phyloP scores from a whole-genome alignment of 2,113 vertebrate genomes.

The Salvelinus namaycush region DNA sequence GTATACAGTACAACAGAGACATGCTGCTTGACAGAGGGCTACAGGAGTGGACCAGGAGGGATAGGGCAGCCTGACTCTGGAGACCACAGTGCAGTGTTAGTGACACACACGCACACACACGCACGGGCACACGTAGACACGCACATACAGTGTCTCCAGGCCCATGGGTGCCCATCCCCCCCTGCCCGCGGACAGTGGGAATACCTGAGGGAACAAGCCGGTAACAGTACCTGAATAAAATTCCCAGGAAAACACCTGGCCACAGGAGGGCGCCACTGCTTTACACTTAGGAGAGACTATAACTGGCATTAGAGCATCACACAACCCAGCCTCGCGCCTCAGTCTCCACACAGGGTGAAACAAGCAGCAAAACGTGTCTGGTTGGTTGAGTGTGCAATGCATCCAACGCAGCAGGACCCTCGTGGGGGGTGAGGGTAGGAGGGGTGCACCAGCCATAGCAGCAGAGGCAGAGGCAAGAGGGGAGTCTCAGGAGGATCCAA shows the following conservation, averaged over 20 bases:
- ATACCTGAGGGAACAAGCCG: slow-evolving; percentile 65
- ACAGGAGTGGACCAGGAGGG: slow-evolving; percentile 54
- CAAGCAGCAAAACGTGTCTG: slow-evolving; percentile 71
- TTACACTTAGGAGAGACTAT: slow-evolving; percentile 85
- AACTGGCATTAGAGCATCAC: slow-evolving; percentile 79
- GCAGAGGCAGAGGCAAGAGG: slow-evolving; percentile 45
- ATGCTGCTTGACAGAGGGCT: slow-evolving; percentile 54
- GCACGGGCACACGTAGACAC: background rate
- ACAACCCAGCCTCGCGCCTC: slow-evolving; percentile 69
- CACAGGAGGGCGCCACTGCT: slow-evolving; percentile 81
- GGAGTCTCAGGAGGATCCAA: slow-evolving; percentile 34
- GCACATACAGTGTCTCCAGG: slow-evolving; percentile 30
- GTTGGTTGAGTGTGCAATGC: slow-evolving; percentile 71
- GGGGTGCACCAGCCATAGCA: slow-evolving; percentile 54
- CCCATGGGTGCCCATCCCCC: slow-evolving; percentile 47
- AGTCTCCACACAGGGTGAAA: slow-evolving; percentile 61
- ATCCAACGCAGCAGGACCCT: slow-evolving; percentile 65
- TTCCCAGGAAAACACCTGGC: slow-evolving; percentile 84
- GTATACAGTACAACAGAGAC: slow-evolving; percentile 22
- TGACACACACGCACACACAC: too few relatives aligned
- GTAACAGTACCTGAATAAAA: slow-evolving; percentile 80
- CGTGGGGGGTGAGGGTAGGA: slow-evolving; percentile 6
- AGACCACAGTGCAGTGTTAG: slow-evolving; percentile 25
- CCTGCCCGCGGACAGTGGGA: slow-evolving; percentile 19
- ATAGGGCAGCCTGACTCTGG: slow-evolving; percentile 58